phyloP scores from a whole-genome alignment of 2,113 vertebrate genomes.

The Rattus rattus region DNA sequence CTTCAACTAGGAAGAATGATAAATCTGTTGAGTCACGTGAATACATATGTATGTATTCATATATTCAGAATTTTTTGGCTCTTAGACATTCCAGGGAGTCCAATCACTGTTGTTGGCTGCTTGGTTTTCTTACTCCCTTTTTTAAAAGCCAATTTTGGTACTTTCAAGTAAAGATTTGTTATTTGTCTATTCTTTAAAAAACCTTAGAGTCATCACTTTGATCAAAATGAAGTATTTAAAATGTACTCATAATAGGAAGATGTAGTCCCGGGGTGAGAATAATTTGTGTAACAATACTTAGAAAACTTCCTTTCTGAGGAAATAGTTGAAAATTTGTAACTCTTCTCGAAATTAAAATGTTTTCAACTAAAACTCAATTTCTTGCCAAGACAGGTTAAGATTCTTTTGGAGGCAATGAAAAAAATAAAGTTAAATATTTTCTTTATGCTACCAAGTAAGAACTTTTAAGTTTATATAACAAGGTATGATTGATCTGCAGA shows the following conservation, averaged over 20 bases:
- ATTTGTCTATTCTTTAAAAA: neutral
- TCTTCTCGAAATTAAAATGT: constrained; percentile 26
- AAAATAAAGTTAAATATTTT: constrained; percentile 40
- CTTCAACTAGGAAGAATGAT: neutral
- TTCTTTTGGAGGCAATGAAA: neutral
- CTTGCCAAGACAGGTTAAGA: neutral
- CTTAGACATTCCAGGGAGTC: neutral
- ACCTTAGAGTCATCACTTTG: neutral
- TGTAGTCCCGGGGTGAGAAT: neutral
- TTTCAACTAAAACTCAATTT: neutral
- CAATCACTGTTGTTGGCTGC: neutral
- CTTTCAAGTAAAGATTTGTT: neutral
- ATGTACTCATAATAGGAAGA: neutral
- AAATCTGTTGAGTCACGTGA: neutral
- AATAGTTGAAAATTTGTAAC: neutral
- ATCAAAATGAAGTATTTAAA: neutral
- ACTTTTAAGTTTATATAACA: neutral
- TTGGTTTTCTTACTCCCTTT: neutral
- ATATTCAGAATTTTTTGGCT: neutral
- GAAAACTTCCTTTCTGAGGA: neutral
- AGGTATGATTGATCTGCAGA: constrained; percentile 19
- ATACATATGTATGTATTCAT: neutral
- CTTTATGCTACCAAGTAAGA: neutral
- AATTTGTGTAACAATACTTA: constrained; percentile 23
- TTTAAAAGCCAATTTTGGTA: neutral